Percentiles rank a stretch among this genome's conserved stretches.
Conservation (phyloP, 2,113 vertebrate species). For the Sorex fumeus region DNA sequence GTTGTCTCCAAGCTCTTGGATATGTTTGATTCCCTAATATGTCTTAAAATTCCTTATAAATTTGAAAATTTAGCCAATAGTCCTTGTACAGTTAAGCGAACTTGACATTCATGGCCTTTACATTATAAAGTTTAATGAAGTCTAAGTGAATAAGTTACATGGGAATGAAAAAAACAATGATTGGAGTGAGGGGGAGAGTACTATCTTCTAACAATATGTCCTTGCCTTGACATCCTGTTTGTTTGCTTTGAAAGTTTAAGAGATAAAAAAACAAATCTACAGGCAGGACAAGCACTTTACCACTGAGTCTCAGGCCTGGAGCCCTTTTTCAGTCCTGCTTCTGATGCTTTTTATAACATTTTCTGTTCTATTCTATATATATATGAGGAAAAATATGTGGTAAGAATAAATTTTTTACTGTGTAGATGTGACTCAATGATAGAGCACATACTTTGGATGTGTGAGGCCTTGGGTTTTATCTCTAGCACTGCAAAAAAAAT, state of each 20-base stretch:
- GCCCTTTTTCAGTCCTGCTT: not conserved
- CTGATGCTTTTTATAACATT: not conserved
- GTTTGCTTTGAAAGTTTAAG: no score
- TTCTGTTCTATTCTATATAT: not conserved
- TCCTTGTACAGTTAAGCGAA: constrained; percentile 13
- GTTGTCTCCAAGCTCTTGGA: not conserved
- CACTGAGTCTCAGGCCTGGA: not conserved
- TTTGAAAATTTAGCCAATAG: constrained; percentile 56
- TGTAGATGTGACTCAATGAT: no score
- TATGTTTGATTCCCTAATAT: not conserved
- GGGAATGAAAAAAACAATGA: not conserved
- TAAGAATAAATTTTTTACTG: constrained; percentile 35
- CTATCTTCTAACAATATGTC: not conserved
- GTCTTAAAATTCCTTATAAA: constrained; percentile 21
- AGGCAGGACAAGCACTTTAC: not conserved
- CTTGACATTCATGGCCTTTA: constrained; percentile 1
- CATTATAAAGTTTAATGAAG: not conserved
- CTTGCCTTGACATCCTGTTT: not conserved
- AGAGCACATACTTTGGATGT: no score
- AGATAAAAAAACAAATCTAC: no score
- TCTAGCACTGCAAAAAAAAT: not conserved
- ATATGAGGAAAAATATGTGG: constrained; percentile 44
- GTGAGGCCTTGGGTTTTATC: not conserved
- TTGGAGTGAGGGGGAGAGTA: not conserved
- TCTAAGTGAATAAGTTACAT: not conserved